phyloP scores from a whole-genome alignment of 2,888 invertebrate species.

The Hydroisotoma schaefferi region DNA sequence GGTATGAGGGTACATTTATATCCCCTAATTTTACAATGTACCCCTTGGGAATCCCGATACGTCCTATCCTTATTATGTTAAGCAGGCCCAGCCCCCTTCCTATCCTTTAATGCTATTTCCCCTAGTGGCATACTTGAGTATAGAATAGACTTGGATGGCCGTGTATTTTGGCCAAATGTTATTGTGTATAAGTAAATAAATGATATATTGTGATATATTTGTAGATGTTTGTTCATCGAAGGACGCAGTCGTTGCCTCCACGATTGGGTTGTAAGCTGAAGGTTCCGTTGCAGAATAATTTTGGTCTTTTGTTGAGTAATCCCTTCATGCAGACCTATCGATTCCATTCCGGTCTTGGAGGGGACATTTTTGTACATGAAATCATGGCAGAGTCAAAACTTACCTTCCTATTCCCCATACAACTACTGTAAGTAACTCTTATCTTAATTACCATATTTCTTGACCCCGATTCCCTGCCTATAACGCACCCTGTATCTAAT shows the following conservation, averaged over 20 bases:
- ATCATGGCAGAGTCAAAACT: slow-evolving; percentile 85
- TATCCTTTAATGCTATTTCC: background rate
- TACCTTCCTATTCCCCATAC: slow-evolving; percentile 79
- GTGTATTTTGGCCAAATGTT: too few species aligned
- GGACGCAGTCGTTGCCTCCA: slow-evolving; percentile 81
- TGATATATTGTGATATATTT: too few species aligned
- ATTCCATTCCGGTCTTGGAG: slow-evolving; percentile 85
- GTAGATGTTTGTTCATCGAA: slow-evolving; percentile 59
- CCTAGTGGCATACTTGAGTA: background rate
- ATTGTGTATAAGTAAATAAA: too few species aligned
- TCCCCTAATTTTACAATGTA: too few species aligned
- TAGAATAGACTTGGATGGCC: too few species aligned
- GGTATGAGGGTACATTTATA: too few species aligned
- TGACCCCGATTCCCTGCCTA: too few species aligned
- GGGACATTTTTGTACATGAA: slow-evolving; percentile 89
- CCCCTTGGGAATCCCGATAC: too few species aligned
- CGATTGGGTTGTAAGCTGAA: slow-evolving; percentile 75
- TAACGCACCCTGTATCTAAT: too few species aligned
- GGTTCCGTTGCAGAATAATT: slow-evolving; percentile 72
- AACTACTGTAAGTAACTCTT: slow-evolving; percentile 70
- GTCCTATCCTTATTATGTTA: too few species aligned
- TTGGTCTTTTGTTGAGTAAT: slow-evolving; percentile 66
- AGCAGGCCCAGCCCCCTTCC: too few species aligned
- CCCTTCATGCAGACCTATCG: slow-evolving; percentile 69
- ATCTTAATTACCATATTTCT: background rate